A percentile compares a stretch with the other conserved stretches of the same genome.
phyloP scores from a whole-genome alignment of 2,113 vertebrate species.

The Sphaerodactylus townsendi region DNA sequence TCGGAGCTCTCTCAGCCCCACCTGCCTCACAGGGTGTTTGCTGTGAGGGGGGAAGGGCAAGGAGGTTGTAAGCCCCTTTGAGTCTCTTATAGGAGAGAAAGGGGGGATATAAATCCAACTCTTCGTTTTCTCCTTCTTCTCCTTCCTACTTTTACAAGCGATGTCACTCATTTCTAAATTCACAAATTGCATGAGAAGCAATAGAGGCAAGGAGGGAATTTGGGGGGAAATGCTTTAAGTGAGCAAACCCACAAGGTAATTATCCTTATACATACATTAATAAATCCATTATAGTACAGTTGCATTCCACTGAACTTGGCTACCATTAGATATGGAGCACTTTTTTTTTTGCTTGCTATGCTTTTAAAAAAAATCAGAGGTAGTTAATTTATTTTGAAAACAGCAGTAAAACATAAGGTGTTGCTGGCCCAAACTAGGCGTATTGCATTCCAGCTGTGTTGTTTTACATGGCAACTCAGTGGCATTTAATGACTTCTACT shows the following conservation, averaged over 20 bases:
- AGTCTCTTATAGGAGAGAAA: too few relatives aligned
- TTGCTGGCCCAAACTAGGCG: slow-evolving; percentile 6
- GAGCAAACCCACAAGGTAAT: not conserved
- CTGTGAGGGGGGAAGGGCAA: too few relatives aligned
- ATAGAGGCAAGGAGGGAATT: not conserved
- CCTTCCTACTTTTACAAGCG: not conserved
- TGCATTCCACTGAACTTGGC: not conserved
- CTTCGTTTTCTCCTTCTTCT: not conserved
- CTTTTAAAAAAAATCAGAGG: not conserved
- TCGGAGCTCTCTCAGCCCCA: too few relatives aligned
- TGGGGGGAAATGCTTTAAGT: not conserved
- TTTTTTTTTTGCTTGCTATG: not conserved
- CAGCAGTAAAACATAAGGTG: slow-evolving; percentile 27
- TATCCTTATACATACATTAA: not conserved
- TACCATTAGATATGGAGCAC: not conserved
- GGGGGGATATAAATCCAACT: too few relatives aligned
- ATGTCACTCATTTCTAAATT: not conserved
- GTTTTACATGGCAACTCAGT: slow-evolving; percentile 21
- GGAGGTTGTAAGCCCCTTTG: too few relatives aligned
- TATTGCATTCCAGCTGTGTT: slow-evolving; percentile 21
- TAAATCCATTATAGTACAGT: not conserved
- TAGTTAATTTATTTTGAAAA: slow-evolving; percentile 26
- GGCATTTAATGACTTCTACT: slow-evolving; percentile 10
- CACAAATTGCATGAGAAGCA: not conserved
- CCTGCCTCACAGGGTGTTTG: too few relatives aligned